Evolutionary conservation across 2,797 vertebrate genomes (phyloP), one percentile per base, ranked within the genome.

Genomic region (Zenarchopterus dispar): DNA sequence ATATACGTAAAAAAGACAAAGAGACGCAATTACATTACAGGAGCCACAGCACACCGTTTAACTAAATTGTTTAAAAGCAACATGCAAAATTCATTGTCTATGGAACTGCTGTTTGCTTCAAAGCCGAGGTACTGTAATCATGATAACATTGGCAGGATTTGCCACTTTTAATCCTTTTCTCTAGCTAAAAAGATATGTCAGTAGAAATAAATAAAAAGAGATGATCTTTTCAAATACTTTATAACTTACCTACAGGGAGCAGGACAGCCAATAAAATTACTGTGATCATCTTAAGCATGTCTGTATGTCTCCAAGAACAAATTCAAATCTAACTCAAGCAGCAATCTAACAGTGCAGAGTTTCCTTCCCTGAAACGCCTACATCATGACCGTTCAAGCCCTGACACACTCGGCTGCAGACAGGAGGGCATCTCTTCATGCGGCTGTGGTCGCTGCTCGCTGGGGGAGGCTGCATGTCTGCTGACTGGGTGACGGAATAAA

Each of bases 191-290:
- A 18, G 21, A 39, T n/a, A 17, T 49, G 19, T 5, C n/a, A 36
- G 21, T 26, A 6, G 17, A 51, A 33, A n/a, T 17, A 39, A 39
- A 15, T 1, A 39, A 39, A 15, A n/a, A n/a, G n/a, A n/a, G n/a
- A 15, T 5, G 3, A 39, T 15, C 11, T 39, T 39, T 13, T 2
- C 13, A 39, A 15, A 13, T 39, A 15, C 36, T 15, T 15, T 15
- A 39, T 3, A 15, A 77, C 90, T 91, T 73, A 93, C 93, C 93
- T 80, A 84, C 60, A 24, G 90, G 84, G 23, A 91, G 84, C 66
- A 93, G 71, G 67, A 88, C 68, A 49, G 22, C 72, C 75, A 92
- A 48, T 61, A 73, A 89, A 28, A 91, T 52, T 6, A 85, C 31
- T 26, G 64, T 51, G 23, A 89, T 73, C 75, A 84, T 88, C 63